These are phyloP conservation scores for Pteronotus mesoamericanus DNA, from an alignment of 2,797 vertebrate species.

Conservation along the genomic window DNA sequence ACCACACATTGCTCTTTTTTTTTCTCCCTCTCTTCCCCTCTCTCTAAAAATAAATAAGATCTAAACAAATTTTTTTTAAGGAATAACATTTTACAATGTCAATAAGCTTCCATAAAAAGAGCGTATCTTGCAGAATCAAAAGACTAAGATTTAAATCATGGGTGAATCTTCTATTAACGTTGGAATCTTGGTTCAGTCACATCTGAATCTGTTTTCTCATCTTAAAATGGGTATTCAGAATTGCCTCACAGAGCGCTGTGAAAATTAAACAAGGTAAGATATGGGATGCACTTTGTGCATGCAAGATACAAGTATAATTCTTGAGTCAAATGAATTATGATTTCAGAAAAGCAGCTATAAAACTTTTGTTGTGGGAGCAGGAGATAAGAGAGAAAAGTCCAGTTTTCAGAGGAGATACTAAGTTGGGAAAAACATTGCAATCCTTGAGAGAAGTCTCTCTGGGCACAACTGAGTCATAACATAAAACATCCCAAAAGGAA, in stretches of 20 bases:
- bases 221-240: slow-evolving; percentile 37
- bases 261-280: slow-evolving; percentile 43
- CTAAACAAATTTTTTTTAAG: no score
- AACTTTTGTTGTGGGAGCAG: neutral
- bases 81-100: neutral
- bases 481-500: neutral
- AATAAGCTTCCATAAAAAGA: slow-evolving; percentile 34
- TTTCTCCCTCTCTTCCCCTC: no score
- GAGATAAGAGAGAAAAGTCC: slow-evolving; percentile 1
- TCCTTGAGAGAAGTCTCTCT: neutral
- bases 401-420: slow-evolving; percentile 1
- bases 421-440: neutral
- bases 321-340: slow-evolving; percentile 44
- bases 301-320: slow-evolving; percentile 5
- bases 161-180: neutral
- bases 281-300: neutral
- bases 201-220: slow-evolving; percentile 7
- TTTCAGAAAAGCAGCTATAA: slow-evolving; percentile 38
- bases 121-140: neutral
- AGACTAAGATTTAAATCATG: slow-evolving; percentile 2
- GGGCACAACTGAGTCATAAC: neutral
- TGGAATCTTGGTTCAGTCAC: neutral
- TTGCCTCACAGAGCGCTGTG: neutral
- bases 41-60: no score
- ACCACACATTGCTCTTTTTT: no score